Evolutionary conservation across 1,140 invertebrate species (phyloP), one percentile per base, ranked within the genome.

Genomic region (Maconellicoccus hirsutus): DNA sequence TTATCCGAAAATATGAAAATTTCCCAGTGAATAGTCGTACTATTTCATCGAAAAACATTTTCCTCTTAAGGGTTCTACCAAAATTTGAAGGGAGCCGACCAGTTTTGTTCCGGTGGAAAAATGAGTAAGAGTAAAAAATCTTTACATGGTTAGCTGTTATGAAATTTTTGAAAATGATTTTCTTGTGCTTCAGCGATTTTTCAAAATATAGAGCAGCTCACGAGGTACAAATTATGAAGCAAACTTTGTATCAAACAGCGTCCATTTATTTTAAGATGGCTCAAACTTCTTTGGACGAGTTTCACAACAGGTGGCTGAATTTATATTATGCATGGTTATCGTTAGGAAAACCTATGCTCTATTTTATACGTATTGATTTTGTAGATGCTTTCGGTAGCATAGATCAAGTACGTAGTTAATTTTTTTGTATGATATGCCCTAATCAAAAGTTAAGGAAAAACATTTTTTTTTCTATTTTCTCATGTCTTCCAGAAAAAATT

Each of bases 131-230:
- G 19, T 66, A 66, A 52, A 38, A 61, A 61, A 61, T 8, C 59
- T 19, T 61, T 61, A n/a, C n/a, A n/a, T n/a, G n/a, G n/a, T n/a
- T n/a, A n/a, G n/a, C n/a, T n/a, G n/a, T 14, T 38, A 38, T 14
- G 33, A 38, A 38, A 38, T 38, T 38, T n/a, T n/a, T n/a, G n/a
- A n/a, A n/a, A n/a, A n/a, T n/a, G n/a, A n/a, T n/a, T n/a, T n/a
- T n/a, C n/a, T n/a, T n/a, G n/a, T 14, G 33, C 14, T 66, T 66
- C 22, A 66, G 61, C 61, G 61, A 66, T 10, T 66, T 23, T 66
- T 10, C 22, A 26, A 66, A 66, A 66, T 10, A 23, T 2, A 66
- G 19, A 26, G 22, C 22, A 25, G 10, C 21, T 25, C 61, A 25
- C 8, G 61, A 23, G 10, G 22, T 25, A 23, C 21, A 66, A 66